These are phyloP conservation scores for Brachionus manjavacas DNA, from an alignment of 1,140 invertebrate species.

Conservation along the genomic window DNA sequence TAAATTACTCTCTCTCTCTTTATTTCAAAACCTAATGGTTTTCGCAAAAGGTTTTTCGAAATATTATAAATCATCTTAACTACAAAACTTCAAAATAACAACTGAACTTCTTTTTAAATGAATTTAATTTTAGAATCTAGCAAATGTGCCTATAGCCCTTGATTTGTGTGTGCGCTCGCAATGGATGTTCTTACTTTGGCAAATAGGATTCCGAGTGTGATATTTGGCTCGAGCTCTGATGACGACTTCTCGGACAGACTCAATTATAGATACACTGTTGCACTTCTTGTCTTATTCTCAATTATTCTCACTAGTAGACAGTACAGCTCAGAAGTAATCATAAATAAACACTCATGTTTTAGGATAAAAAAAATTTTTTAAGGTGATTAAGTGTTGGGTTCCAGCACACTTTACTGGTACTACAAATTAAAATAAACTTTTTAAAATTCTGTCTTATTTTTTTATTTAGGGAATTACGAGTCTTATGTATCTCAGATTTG, in stretches of 20 bases:
- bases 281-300: slow-evolving; percentile 27
- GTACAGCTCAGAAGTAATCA: slow-evolving; percentile 25
- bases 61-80: background rate
- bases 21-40: background rate
- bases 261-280: slow-evolving; percentile 43
- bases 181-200: slow-evolving; percentile 39
- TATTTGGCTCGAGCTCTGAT: slow-evolving; percentile 22
- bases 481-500: background rate
- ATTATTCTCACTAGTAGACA: slow-evolving; percentile 41
- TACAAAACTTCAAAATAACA: background rate
- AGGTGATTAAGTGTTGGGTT: slow-evolving; percentile 42
- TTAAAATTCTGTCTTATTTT: background rate
- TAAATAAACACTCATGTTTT: background rate
- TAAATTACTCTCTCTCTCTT: background rate
- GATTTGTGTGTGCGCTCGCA: background rate
- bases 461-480: slow-evolving; percentile 23
- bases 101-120: background rate
- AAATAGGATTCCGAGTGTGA: slow-evolving; percentile 3
- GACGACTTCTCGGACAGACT: slow-evolving; percentile 40
- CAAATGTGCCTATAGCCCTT: background rate
- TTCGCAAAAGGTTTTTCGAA: background rate
- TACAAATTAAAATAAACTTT: background rate
- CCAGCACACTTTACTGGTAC: slow-evolving; percentile 40
- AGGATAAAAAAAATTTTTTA: background rate
- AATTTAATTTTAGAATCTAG: background rate